phyloP scores from a whole-genome alignment of 2,113 vertebrate genomes.

The Ceyx melanurus region DNA sequence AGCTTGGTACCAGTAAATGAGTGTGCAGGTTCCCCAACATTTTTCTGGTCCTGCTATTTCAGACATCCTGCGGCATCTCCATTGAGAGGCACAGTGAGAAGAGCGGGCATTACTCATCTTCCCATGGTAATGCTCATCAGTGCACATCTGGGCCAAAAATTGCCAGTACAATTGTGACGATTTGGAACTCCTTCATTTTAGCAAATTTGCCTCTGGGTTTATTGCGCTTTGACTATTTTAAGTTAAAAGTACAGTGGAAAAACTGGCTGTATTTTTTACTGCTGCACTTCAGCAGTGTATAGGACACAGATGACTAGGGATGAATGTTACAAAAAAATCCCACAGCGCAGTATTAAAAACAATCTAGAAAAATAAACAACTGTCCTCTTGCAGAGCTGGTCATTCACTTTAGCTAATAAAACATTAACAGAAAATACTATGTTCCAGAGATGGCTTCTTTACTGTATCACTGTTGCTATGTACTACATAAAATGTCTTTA shows the following conservation, averaged over 20 bases:
- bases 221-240: not conserved
- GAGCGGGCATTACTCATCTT: not conserved
- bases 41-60: not conserved
- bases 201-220: not conserved
- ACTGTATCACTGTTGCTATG: not conserved
- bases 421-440: not conserved
- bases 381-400: not conserved
- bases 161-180: not conserved
- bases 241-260: not conserved
- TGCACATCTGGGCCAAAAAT: not conserved
- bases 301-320: not conserved
- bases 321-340: not conserved
- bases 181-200: not conserved
- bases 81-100: not conserved
- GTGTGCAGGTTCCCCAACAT: not conserved
- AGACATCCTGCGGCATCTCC: not conserved
- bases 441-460: not conserved
- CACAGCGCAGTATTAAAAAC: not conserved
- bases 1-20: not conserved
- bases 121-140: not conserved
- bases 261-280: not conserved
- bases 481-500: not conserved
- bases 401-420: not conserved
- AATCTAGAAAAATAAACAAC: not conserved
- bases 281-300: not conserved